Evolutionary conservation across 2,888 invertebrate genomes (phyloP), one percentile per base, ranked within the genome.

Genomic region (Augochlorella aurata): DNA sequence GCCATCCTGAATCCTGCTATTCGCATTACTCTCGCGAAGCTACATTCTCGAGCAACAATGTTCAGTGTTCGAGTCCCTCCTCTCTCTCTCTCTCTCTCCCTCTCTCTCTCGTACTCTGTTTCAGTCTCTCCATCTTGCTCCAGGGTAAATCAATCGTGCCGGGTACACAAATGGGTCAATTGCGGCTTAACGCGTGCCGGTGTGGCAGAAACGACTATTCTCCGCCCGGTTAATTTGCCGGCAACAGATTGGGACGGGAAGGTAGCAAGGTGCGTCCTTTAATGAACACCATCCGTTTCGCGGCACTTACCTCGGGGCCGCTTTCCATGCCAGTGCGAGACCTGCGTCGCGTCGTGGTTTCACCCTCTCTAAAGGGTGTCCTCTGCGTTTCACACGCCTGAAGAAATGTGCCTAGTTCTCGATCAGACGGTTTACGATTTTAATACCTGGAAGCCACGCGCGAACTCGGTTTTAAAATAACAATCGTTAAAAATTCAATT

Each of bases 261-360:
- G 69, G 66, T 0, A 18, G n/a, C 44, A 7, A 45, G 71, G 18
- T 7, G 79, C 52, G 49, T 73, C 73, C 73, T 73, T 69, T 81
- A 80, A 81, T 80, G 74, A 81, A 81, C 74, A 49, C 81, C 75
- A 71, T 85, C 76, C n/a, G 74, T 72, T 83, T 70, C 74, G 70
- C 44, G 79, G 71, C 74, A 85, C 68, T 79, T 66, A 69, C 71
- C 61, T 49, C 24, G 24, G 24, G 12, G 4, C 58, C 58, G 58
- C 21, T 58, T 58, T 58, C 24, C 58, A 58, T 21, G 58, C 58
- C 21, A 7, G 58, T 12, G 58, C 58, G 58, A 24, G 21, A 58
- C 12, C n/a, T 58, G 24, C 58, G 58, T 24, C 58, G 38, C 38
- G 38, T 14, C 58, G 14, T 58, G 58, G 12, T 21, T 38, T 38